Evolutionary conservation across 2,888 invertebrate genomes (phyloP).

Genomic region (Marronus borbonicus): DNA sequence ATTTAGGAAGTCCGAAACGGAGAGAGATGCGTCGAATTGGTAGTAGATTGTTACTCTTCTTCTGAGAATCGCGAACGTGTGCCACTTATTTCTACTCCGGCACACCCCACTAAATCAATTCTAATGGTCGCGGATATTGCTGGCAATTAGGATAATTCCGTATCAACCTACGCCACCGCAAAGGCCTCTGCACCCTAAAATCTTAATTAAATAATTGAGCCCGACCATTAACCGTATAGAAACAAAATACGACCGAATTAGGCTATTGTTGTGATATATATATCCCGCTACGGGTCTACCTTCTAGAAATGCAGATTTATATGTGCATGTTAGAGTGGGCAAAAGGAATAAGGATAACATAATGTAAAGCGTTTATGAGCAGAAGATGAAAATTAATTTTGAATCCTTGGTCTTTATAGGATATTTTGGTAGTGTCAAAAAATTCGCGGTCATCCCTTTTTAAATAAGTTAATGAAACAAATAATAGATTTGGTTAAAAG

Average conservation of each 20-base stretch:
- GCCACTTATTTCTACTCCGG: background rate
- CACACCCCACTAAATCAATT: conserved; percentile 33
- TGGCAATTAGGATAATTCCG: conserved; percentile 33
- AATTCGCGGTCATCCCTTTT: too few species aligned
- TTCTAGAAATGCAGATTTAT: background rate
- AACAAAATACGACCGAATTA: conserved; percentile 26
- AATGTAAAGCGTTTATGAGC: too few species aligned
- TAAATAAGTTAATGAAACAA: too few species aligned
- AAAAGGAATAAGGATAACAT: background rate
- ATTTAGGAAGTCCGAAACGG: background rate
- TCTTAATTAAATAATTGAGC: conserved; percentile 42
- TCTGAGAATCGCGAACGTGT: conserved; percentile 1
- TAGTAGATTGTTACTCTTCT: background rate
- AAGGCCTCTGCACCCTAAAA: conserved; percentile 2
- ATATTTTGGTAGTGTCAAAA: too few species aligned
- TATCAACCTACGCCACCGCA: conserved; percentile 7
- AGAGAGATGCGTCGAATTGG: background rate
- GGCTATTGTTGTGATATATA: conserved; percentile 15
- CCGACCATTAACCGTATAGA: conserved; percentile 14
- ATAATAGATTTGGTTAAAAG: too few species aligned
- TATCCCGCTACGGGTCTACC: background rate
- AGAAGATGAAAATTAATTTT: too few species aligned
- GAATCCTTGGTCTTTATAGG: background rate
- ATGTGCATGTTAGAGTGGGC: background rate
- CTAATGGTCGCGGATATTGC: conserved; percentile 36